These are phyloP conservation scores for Merluccius polli DNA, from an alignment of 2,797 vertebrate genomes.

Conservation along the genomic window DNA sequence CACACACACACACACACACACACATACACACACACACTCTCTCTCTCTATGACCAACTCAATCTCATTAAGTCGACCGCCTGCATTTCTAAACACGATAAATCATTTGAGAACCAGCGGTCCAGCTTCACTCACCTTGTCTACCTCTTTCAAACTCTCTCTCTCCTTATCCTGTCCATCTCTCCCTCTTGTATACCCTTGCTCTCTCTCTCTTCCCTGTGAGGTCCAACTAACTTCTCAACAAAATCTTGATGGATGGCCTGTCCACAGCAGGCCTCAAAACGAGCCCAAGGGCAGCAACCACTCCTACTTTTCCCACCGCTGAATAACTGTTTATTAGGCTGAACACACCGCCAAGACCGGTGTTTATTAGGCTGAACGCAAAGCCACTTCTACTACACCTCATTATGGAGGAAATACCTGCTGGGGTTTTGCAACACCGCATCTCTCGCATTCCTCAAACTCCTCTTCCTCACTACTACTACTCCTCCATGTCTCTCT, in stretches of 20 bases:
- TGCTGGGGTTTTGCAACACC: conserved; percentile 26
- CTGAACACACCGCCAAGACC: conserved; percentile 43
- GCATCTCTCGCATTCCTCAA: not conserved
- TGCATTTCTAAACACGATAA: conserved; percentile 68
- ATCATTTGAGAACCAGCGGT: conserved; percentile 54
- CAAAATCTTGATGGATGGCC: conserved; percentile 68
- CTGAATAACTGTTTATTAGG: conserved; percentile 73
- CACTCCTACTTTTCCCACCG: conserved; percentile 59
- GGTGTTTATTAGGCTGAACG: conserved; percentile 59
- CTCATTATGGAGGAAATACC: conserved; percentile 46
- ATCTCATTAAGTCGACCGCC: conserved; percentile 63
- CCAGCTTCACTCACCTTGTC: conserved; percentile 52
- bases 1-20: conserved; percentile 3
- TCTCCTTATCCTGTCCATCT: conserved; percentile 27
- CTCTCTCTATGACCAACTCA: conserved; percentile 56
- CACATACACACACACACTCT: not conserved
- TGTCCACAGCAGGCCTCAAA: conserved; percentile 56
- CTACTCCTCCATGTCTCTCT: too few species aligned
- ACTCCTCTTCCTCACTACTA: not conserved
- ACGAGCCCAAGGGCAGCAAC: conserved; percentile 71
- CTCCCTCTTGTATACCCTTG: conserved; percentile 7
- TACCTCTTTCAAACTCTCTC: conserved; percentile 42
- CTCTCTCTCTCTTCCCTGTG: conserved; percentile 38
- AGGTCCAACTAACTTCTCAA: conserved; percentile 61
- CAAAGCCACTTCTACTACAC: conserved; percentile 50